Percentiles rank a stretch among this genome's conserved stretches.
These are phyloP conservation scores for Clarias batrachus DNA, from an alignment of 2,113 vertebrate species.

Conservation along the genomic window DNA sequence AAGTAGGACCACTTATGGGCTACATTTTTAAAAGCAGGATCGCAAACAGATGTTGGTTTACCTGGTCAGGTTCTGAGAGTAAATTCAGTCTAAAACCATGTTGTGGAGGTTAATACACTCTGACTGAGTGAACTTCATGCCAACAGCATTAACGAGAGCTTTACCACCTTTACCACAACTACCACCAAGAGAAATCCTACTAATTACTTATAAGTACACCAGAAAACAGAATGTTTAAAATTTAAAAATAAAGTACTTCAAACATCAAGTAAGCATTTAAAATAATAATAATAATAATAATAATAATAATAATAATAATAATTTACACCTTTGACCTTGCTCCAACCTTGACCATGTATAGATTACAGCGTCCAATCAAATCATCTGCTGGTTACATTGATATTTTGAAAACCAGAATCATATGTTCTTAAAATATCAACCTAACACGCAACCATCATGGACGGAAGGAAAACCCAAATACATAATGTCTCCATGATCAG, in stretches of 20 bases:
- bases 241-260: background rate
- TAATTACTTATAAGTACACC: background rate
- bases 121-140: background rate
- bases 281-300: too few relatives aligned
- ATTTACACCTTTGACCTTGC: too few relatives aligned
- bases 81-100: background rate
- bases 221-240: background rate
- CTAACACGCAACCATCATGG: too few relatives aligned
- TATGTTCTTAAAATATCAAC: too few relatives aligned
- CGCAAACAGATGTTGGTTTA: background rate
- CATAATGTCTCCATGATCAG: too few relatives aligned
- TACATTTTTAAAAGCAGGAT: background rate
- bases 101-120: background rate
- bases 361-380: background rate
- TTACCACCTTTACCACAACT: background rate
- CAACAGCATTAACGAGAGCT: background rate
- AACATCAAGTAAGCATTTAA: too few relatives aligned
- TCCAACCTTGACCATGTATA: background rate
- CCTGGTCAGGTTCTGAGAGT: background rate
- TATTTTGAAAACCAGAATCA: too few relatives aligned
- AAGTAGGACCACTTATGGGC: background rate
- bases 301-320: too few relatives aligned
- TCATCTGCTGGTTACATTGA: background rate
- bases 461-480: too few relatives aligned
- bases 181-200: background rate